Base-by-base conservation (phyloP, 2,797 vertebrate genomes). In the Chrosomus eos region DNA sequence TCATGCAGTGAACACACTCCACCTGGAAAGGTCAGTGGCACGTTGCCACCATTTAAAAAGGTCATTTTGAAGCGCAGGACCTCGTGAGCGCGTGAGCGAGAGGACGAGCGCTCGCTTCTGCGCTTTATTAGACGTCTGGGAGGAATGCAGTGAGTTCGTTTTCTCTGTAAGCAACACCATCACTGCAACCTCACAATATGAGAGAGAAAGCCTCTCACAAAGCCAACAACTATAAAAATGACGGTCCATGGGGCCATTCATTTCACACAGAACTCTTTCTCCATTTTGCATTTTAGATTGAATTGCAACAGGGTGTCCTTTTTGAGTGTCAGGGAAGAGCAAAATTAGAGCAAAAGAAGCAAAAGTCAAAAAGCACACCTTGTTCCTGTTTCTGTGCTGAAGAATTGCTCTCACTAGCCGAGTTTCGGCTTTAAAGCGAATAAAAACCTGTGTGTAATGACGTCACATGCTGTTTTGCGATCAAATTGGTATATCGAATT, bases 161-260 rank as follows among this genome's bases (percentile, higher is more conserved):
- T 85, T 73, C 70, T 84, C 81, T 87, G 82, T 88, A 78, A 83
- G 87, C 77, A 85, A 71, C 70, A 86, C 85, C 80, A 87, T 85
- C 83, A 85, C 87, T 74, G 82, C 80, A 84, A 84, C 85, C 64
- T 78, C 67, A 80, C 71, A n/a, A n/a, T n/a, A n/a, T n/a, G n/a
- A n/a, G n/a, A n/a, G n/a, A n/a, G n/a, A n/a, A n/a, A n/a, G n/a
- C n/a, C n/a, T n/a, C n/a, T n/a, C n/a, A n/a, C n/a, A n/a, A n/a
- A n/a, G 88, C 83, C 79, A 81, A 75, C 28, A 53, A 77, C 73
- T 67, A 85, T 84, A 85, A 85, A 87, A 84, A 77, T 83, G 40
- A 86, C 40, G 55, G 82, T 66, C 71, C 82, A 85, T 14, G 55
- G 80, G 85, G 26, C 83, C 80, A 83, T 87, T 88, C 66, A 85